Conservation (phyloP, 2,888 invertebrate species). For the Cryptops parisi region DNA sequence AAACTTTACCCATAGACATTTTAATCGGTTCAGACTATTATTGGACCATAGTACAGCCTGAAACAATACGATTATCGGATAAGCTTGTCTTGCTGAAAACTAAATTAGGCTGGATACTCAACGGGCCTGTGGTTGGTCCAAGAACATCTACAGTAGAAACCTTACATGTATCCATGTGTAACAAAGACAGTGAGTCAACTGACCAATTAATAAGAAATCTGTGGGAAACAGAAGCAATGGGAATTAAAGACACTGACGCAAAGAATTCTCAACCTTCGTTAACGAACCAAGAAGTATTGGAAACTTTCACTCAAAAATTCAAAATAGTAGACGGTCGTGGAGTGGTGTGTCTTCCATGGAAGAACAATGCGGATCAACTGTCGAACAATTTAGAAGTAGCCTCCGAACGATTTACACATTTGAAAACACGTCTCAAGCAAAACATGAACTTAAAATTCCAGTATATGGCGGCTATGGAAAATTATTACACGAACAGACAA, state of each 20-base stretch:
- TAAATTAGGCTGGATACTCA: background rate
- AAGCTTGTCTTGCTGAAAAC: background rate
- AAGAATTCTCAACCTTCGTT: no score
- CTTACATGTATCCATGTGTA: no score
- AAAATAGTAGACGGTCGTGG: background rate
- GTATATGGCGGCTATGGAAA: background rate
- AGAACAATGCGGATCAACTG: background rate
- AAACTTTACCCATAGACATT: background rate
- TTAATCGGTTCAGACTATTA: background rate
- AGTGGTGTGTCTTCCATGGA: background rate
- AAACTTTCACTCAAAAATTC: background rate
- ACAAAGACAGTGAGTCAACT: no score
- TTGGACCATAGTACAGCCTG: background rate
- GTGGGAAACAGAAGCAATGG: background rate
- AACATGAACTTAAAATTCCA: background rate
- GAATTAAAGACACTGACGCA: background rate
- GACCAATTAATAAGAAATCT: background rate
- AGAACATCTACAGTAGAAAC: no score
- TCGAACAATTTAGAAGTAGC: background rate
- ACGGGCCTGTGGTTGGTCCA: background rate
- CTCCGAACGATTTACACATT: background rate
- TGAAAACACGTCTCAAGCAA: background rate
- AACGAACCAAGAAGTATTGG: no score
- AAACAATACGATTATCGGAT: background rate
- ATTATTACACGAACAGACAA: background rate